Evolutionary conservation across 2,113 vertebrate genomes (phyloP), one percentile per base, ranked within the genome.

Genomic region (Stomatorhinus ivindoensis): DNA sequence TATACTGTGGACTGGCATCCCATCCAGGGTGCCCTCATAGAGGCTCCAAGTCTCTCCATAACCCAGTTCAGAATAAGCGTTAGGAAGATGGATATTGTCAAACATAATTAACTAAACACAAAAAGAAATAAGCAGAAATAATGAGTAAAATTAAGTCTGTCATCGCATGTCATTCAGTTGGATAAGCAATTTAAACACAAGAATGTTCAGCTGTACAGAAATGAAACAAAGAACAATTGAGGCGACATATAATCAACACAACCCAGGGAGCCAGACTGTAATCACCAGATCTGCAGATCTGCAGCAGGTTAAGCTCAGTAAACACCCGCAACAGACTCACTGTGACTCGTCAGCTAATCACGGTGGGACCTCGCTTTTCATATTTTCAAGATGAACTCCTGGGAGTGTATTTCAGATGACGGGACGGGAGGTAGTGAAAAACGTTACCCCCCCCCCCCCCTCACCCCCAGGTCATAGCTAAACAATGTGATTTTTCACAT

Each of bases 21-120:
- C 58, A 10, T 53, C 15, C 15, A 53, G 51, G 8, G 2, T 61
- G 21, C 10, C 24, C 58, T 0, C 2, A 1, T 2, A 65, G 24
- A 65, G 2, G 24, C 58, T 65, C 2, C 24, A 11, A 1, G 24
- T 24, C n/a, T 65, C n/a, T 65, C 58, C n/a, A 27, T 65, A 1
- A 27, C 9, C 61, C n/a, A 27, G 61, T 65, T n/a, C 61, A 65
- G 61, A n/a, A 44, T 50, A n/a, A 35, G 51, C 24, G 15, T 50
- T 31, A 65, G 48, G 92, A 82, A 82, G 76, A 82, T 44, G 76
- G 35, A 44, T 82, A 82, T 7, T 82, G 76, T 82, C 76, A 82
- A 44, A 44, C 13, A 82, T 82, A 19, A 35, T 31, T 31, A 65
- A 65, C 27, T 27, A 65, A 27, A 65, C 61, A 27, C n/a, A 65